Conservation (phyloP, 2,888 invertebrate species). For the Lutraria lutraria region DNA sequence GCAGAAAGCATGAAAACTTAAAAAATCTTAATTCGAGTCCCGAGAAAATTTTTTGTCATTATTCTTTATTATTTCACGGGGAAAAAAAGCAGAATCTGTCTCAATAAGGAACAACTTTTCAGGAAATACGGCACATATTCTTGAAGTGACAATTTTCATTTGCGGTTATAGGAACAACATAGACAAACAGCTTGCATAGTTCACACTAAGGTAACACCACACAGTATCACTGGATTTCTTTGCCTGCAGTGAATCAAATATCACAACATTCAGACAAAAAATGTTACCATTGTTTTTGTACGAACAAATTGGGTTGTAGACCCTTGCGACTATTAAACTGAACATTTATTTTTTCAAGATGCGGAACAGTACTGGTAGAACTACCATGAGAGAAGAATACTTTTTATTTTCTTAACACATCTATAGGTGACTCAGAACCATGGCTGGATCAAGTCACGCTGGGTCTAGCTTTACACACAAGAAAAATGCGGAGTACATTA, state of each 20-base stretch:
- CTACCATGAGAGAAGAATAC: neutral
- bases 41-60: no score
- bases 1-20: no score
- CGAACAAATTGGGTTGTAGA: neutral
- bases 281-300: neutral
- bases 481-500: neutral
- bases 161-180: no score
- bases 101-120: no score
- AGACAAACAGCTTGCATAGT: no score
- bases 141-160: no score
- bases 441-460: neutral
- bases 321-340: neutral
- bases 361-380: neutral
- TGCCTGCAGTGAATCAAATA: neutral
- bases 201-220: neutral
- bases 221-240: neutral
- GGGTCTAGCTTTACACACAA: neutral
- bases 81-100: no score
- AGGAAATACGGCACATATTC: no score
- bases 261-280: neutral
- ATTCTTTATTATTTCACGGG: no score
- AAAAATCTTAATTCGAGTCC: no score
- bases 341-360: slow-evolving; percentile 14
- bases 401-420: neutral
- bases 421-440: neutral